Evolutionary conservation across 2,797 vertebrate species (phyloP), one percentile per base, ranked within the genome.

Genomic region (Chanos chanos): DNA sequence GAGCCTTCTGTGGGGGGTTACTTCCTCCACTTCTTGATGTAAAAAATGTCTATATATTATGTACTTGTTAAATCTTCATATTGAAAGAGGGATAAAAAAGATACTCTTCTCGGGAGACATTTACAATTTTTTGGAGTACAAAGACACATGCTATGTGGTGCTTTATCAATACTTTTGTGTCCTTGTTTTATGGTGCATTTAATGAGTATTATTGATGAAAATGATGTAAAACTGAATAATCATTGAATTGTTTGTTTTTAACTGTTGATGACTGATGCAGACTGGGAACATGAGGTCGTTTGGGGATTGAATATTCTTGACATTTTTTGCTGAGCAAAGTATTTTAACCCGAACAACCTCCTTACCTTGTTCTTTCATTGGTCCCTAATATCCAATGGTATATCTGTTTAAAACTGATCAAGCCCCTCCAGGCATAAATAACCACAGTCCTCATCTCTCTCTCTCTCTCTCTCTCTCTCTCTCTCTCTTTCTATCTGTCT

Each of bases 121-220:
- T n/a, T n/a, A n/a, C n/a, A 36, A 3, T 36, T 31, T 31, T 51
- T 12, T n/a, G 34, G 6, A 30, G n/a, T n/a, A n/a, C n/a, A n/a
- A n/a, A n/a, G n/a, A n/a, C n/a, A n/a, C n/a, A n/a, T n/a, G n/a
- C n/a, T n/a, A 37, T 44, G 12, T 33, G 22, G 24, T 12, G 4
- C 41, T 61, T 68, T 61, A 69, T 73, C 37, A 73, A 9, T 70
- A 68, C 55, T 40, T 43, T 3, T 72, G 27, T 61, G 16, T 68
- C 71, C 59, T 27, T 77, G 65, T 72, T 51, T 36, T 57, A 28
- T 69, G 31, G 33, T 66, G 55, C 31, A 33, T n/a, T n/a, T n/a
- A 25, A 68, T 63, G 51, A 55, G 52, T 68, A 28, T 31, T 25
- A 44, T 57, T 52, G 4, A 65, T 45, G 27, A 15, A 9, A 44